phyloP scores from a whole-genome alignment of 2,113 vertebrate genomes.

The Epinephelus lanceolatus region DNA sequence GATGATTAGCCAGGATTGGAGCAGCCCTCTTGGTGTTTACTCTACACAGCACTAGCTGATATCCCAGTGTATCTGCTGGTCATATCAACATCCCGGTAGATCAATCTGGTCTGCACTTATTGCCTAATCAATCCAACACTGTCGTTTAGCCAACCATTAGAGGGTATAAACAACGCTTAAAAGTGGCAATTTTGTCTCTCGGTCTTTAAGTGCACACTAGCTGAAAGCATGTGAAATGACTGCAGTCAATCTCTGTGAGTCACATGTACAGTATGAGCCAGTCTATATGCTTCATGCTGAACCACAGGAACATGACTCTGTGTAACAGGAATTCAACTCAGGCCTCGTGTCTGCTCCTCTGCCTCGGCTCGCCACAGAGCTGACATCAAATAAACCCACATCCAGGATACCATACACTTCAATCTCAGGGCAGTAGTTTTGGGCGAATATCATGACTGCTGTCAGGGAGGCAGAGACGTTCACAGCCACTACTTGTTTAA shows the following conservation, averaged over 20 bases:
- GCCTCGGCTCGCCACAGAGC: constrained; percentile 42
- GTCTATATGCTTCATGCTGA: constrained; percentile 46
- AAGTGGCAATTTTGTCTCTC: constrained; percentile 23
- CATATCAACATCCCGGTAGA: constrained; percentile 29
- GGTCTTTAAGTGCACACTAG: constrained; percentile 11
- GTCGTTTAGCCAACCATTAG: constrained; percentile 30
- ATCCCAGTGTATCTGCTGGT: background rate
- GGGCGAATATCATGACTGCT: constrained; percentile 16
- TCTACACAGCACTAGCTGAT: background rate
- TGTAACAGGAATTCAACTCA: constrained; percentile 56
- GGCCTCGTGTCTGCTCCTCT: constrained; percentile 54
- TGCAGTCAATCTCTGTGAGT: constrained; percentile 56
- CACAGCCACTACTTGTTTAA: constrained; percentile 56
- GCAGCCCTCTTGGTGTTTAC: constrained; percentile 5
- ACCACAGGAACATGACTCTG: constrained; percentile 68
- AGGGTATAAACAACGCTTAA: constrained; percentile 21
- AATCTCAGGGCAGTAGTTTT: background rate
- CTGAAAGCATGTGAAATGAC: constrained; percentile 44
- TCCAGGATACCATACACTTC: constrained; percentile 37
- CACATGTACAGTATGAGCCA: constrained; percentile 49
- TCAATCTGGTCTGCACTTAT: constrained; percentile 36
- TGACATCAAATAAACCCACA: constrained; percentile 62
- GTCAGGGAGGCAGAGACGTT: constrained; percentile 46
- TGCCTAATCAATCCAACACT: constrained; percentile 30
- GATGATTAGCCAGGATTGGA: constrained; percentile 27